A percentile compares a stretch with the other conserved stretches of the same genome.
These are phyloP conservation scores for Harpagoxenus sublaevis DNA, from an alignment of 2,888 invertebrate species.

Conservation along the genomic window DNA sequence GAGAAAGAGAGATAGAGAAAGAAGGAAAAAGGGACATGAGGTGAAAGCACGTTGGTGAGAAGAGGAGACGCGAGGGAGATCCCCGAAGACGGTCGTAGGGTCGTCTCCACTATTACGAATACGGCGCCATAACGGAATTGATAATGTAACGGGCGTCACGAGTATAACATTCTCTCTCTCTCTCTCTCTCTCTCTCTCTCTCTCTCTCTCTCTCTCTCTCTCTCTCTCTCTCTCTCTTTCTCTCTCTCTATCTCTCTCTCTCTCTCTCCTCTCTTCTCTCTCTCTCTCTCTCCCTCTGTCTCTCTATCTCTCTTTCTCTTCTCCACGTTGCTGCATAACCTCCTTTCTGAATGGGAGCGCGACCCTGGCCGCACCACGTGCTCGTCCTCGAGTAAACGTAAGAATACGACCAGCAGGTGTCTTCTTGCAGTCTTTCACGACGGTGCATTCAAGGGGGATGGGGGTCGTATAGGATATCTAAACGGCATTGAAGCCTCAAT, in stretches of 20 bases:
- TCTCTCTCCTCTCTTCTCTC: slow-evolving; percentile 54
- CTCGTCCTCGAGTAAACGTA: slow-evolving; percentile 70
- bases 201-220: no score
- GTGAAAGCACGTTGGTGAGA: slow-evolving; percentile 47
- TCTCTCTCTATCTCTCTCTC: slow-evolving; percentile 46
- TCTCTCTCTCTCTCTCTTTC: slow-evolving; percentile 24
- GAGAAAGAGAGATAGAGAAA: slow-evolving; percentile 52
- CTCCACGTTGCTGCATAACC: slow-evolving; percentile 77
- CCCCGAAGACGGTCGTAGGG: slow-evolving; percentile 80
- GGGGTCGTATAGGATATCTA: background rate
- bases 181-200: slow-evolving; percentile 63
- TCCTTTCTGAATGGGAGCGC: slow-evolving; percentile 83
- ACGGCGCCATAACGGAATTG: slow-evolving; percentile 85
- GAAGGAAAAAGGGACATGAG: slow-evolving; percentile 50
- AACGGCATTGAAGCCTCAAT: background rate
- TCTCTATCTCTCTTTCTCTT: slow-evolving; percentile 40
- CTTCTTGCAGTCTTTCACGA: slow-evolving; percentile 19
- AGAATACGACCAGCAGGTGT: slow-evolving; percentile 61
- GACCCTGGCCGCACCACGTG: slow-evolving; percentile 77
- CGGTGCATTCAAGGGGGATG: background rate
- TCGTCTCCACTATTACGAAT: slow-evolving; percentile 84
- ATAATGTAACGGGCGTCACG: slow-evolving; percentile 84
- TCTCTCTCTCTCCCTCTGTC: slow-evolving; percentile 26
- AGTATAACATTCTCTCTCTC: slow-evolving; percentile 77
- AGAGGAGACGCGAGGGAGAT: slow-evolving; percentile 72